Conservation (phyloP, 2,888 invertebrate genomes). For the Papilio gigon region DNA sequence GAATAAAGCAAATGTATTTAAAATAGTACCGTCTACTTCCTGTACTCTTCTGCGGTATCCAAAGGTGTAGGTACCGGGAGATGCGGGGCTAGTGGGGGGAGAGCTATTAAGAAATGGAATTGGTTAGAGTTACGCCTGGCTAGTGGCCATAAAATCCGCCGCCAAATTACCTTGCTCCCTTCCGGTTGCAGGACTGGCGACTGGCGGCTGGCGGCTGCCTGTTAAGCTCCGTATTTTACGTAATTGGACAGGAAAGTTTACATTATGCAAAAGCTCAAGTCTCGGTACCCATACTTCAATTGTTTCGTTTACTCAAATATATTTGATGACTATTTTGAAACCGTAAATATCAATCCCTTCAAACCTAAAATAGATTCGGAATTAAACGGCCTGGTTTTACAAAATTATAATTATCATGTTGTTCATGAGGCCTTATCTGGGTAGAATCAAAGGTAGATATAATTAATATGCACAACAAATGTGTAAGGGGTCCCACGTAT, state of each 20-base stretch:
- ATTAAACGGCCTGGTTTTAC: no score
- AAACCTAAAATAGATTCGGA: no score
- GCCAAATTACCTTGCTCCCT: slow-evolving; percentile 39
- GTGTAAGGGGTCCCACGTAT: not conserved
- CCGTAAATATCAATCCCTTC: not conserved
- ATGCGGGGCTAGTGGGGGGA: slow-evolving; percentile 8
- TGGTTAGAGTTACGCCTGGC: slow-evolving; percentile 36
- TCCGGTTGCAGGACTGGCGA: slow-evolving; percentile 31
- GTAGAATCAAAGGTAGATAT: not conserved
- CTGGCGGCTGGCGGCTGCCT: not conserved
- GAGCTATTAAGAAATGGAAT: slow-evolving; percentile 35
- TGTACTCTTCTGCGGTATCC: slow-evolving; percentile 11
- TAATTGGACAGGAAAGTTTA: slow-evolving; percentile 38
- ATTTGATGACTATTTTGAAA: not conserved
- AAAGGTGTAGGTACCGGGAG: slow-evolving; percentile 7
- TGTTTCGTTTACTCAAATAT: not conserved
- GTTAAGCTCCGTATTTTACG: slow-evolving; percentile 26
- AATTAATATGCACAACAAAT: not conserved
- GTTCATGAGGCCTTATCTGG: not conserved
- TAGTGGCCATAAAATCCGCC: slow-evolving; percentile 37
- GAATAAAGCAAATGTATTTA: slow-evolving; percentile 2
- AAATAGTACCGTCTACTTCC: slow-evolving; percentile 8
- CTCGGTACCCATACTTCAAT: not conserved
- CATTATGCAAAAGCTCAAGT: slow-evolving; percentile 12
- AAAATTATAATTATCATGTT: not conserved